Conservation (phyloP, 2,113 vertebrate species). For the Prochilodus magdalenae region DNA sequence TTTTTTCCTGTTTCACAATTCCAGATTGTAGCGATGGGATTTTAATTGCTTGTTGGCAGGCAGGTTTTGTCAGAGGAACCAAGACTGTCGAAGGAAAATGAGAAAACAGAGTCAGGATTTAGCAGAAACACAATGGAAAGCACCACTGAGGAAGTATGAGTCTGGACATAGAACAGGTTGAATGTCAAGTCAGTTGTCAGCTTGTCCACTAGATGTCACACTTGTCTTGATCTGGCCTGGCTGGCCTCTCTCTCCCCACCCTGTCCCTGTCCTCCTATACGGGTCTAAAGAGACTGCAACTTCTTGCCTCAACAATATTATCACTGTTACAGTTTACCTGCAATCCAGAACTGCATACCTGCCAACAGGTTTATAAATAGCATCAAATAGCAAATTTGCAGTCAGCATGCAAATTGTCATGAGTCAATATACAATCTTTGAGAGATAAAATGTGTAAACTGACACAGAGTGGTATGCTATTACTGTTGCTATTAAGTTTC, state of each 20-base stretch:
- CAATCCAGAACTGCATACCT: not conserved
- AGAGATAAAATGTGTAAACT: too few species aligned
- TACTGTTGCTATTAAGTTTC: not conserved
- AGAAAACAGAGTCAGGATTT: conserved; percentile 26
- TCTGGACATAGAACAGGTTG: not conserved
- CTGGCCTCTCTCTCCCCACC: conserved; percentile 30
- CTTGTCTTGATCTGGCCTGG: conserved; percentile 3
- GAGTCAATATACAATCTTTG: too few species aligned
- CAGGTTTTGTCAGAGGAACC: conserved; percentile 93
- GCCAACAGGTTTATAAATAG: too few species aligned
- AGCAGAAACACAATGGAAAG: not conserved
- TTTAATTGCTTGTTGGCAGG: conserved; percentile 81
- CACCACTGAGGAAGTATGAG: not conserved
- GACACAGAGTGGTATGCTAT: not conserved
- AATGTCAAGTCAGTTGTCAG: not conserved
- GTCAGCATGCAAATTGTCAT: too few species aligned
- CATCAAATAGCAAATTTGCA: not conserved
- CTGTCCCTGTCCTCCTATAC: conserved; percentile 42
- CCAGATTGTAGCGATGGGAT: conserved; percentile 77
- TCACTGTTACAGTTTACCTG: not conserved
- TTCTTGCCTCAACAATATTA: not conserved
- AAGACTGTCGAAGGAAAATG: conserved; percentile 81
- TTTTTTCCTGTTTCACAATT: conserved; percentile 67
- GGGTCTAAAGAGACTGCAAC: not conserved
- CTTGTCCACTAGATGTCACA: conserved; percentile 54